Percentiles rank a stretch among this genome's conserved stretches.
Conservation (phyloP, 2,888 invertebrate genomes). For the Catocala fraxini region DNA sequence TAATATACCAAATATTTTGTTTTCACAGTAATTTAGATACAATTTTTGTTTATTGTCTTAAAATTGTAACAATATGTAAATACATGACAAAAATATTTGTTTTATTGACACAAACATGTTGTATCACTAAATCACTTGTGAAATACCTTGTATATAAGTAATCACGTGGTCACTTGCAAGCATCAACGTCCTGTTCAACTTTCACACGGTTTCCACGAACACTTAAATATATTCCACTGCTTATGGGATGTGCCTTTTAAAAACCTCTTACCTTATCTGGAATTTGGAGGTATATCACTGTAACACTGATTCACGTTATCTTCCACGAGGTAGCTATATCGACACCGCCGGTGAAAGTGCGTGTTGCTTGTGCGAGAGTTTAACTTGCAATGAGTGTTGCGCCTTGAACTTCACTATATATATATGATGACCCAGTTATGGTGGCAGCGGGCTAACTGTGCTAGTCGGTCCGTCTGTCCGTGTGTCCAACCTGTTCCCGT, state of each 20-base stretch:
- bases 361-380: conserved; percentile 81
- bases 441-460: conserved; percentile 85
- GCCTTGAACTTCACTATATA: conserved; percentile 95
- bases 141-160: conserved; percentile 46
- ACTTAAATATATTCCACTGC: conserved; percentile 58
- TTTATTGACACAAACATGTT: conserved; percentile 36
- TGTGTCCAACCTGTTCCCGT: conserved; percentile 75
- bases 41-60: conserved; percentile 14
- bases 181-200: conserved; percentile 49
- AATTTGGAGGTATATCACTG: conserved; percentile 72
- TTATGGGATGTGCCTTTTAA: conserved; percentile 52
- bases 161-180: conserved; percentile 52
- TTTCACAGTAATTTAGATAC: conserved; percentile 40
- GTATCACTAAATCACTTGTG: conserved; percentile 58
- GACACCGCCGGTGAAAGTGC: conserved; percentile 84
- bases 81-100: not conserved
- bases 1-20: not conserved
- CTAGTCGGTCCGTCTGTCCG: conserved; percentile 72
- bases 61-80: not conserved
- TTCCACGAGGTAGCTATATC: conserved; percentile 70
- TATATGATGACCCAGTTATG: conserved; percentile 93
- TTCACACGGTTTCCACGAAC: conserved; percentile 54
- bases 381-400: conserved; percentile 89
- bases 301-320: conserved; percentile 72
- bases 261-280: conserved; percentile 77